Evolutionary conservation across 2,113 vertebrate genomes (phyloP).

Genomic region (Ochotona curzoniae): DNA sequence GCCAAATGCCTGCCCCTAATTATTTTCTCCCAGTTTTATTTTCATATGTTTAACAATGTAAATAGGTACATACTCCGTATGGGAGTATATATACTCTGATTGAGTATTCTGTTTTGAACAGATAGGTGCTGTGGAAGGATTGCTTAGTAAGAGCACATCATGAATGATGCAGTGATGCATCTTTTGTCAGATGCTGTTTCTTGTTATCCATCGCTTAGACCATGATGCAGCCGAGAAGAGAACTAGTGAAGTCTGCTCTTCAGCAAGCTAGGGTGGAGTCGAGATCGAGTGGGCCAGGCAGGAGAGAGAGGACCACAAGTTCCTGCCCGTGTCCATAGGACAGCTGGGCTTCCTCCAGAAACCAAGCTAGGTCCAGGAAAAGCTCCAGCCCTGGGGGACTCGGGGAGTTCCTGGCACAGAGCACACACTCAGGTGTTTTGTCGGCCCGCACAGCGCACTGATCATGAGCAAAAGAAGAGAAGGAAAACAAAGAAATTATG

Average conservation of each 20-base stretch:
- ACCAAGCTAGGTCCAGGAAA: not conserved
- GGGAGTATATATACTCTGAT: not conserved
- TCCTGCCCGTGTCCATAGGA: not conserved
- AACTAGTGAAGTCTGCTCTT: not conserved
- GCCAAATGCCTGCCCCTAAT: not conserved
- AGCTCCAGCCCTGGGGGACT: not conserved
- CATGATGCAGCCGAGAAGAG: not conserved
- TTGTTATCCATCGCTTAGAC: not conserved
- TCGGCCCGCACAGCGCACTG: not conserved
- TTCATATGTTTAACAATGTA: not conserved
- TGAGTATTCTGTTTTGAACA: not conserved
- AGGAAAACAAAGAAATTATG: not conserved
- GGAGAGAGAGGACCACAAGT: not conserved
- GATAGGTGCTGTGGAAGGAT: not conserved
- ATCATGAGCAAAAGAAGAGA: not conserved
- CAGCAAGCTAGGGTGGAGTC: not conserved
- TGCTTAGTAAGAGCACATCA: not conserved
- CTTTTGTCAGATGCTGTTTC: not conserved
- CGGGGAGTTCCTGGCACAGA: not conserved
- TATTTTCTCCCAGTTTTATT: not conserved
- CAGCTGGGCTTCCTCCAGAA: not conserved
- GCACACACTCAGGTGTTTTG: not conserved
- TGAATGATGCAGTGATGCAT: not conserved
- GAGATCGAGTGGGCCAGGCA: not conserved
- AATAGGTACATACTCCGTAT: not conserved